phyloP scores from a whole-genome alignment of 2,888 invertebrate species.

The Itoplectis maculator region DNA sequence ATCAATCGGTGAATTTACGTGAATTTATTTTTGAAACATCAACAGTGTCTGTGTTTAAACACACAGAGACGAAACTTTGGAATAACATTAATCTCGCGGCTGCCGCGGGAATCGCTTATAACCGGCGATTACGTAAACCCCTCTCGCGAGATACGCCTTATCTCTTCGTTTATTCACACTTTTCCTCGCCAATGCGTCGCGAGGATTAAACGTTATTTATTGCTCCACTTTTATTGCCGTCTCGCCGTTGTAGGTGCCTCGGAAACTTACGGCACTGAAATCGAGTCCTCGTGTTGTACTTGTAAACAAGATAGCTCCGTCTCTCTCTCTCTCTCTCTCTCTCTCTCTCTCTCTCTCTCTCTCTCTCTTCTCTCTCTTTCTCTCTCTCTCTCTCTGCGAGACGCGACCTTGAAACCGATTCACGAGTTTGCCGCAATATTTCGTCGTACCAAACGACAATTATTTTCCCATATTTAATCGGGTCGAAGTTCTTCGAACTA shows the following conservation, averaged over 20 bases:
- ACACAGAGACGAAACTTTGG: too few relatives aligned
- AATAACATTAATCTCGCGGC: conserved; percentile 15
- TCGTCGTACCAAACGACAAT: background rate
- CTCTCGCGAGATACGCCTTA: conserved; percentile 41
- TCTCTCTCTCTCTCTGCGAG: background rate
- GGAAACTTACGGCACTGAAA: background rate
- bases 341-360: background rate
- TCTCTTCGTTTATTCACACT: conserved; percentile 16
- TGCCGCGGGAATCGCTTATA: background rate
- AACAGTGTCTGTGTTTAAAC: too few relatives aligned
- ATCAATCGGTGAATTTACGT: too few relatives aligned
- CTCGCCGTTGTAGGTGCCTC: background rate
- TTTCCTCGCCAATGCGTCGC: background rate
- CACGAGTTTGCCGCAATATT: conserved; percentile 1
- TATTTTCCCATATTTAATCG: too few relatives aligned
- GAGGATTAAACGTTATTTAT: conserved; percentile 46
- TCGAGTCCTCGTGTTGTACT: background rate
- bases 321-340: background rate
- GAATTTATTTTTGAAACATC: too few relatives aligned
- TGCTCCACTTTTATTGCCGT: conserved; percentile 33
- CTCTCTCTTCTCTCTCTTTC: background rate
- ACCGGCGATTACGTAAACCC: conserved; percentile 36
- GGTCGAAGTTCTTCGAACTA: too few relatives aligned
- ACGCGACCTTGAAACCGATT: conserved; percentile 11
- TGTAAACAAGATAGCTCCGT: background rate